phyloP scores from a whole-genome alignment of 2,888 invertebrate genomes.

The Scaptomyza reducta region DNA sequence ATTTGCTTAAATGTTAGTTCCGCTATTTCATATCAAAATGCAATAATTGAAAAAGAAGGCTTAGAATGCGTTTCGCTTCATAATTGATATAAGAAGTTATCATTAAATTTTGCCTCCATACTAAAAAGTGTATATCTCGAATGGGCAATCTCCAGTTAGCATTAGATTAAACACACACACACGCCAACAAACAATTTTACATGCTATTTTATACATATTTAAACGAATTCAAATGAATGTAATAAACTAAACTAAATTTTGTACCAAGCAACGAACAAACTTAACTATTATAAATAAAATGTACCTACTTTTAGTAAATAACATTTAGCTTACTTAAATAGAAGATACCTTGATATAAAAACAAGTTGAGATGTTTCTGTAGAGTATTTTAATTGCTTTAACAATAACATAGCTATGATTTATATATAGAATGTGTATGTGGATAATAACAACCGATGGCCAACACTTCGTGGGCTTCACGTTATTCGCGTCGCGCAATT shows the following conservation, averaged over 20 bases:
- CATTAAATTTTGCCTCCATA: conserved; percentile 27
- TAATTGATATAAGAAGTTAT: conserved; percentile 16
- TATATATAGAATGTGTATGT: not conserved
- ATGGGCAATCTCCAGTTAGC: conserved; percentile 68
- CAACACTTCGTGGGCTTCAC: conserved; percentile 30
- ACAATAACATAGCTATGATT: conserved; percentile 1
- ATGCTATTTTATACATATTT: conserved; percentile 69
- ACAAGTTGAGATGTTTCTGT: conserved; percentile 22
- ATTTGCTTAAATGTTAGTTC: conserved; percentile 56
- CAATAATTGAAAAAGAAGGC: conserved; percentile 36
- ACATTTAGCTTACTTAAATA: conserved; percentile 46
- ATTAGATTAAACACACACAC: conserved; percentile 41
- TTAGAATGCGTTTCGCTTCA: conserved; percentile 46
- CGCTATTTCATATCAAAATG: conserved; percentile 67
- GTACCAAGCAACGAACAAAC: conserved; percentile 63
- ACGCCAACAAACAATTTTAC: conserved; percentile 58
- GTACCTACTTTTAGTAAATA: conserved; percentile 59
- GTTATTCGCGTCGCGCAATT: conserved; percentile 81
- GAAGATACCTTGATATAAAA: conserved; percentile 33
- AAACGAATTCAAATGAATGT: conserved; percentile 37
- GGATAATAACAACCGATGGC: not conserved
- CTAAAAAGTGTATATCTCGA: conserved; percentile 55
- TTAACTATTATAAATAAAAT: conserved; percentile 32
- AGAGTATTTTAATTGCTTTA: not conserved
- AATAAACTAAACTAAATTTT: conserved; percentile 55